These are phyloP conservation scores for Caenorhabditis sp. DNA, from an alignment of 2,888 invertebrate species.

Conservation along the genomic window DNA sequence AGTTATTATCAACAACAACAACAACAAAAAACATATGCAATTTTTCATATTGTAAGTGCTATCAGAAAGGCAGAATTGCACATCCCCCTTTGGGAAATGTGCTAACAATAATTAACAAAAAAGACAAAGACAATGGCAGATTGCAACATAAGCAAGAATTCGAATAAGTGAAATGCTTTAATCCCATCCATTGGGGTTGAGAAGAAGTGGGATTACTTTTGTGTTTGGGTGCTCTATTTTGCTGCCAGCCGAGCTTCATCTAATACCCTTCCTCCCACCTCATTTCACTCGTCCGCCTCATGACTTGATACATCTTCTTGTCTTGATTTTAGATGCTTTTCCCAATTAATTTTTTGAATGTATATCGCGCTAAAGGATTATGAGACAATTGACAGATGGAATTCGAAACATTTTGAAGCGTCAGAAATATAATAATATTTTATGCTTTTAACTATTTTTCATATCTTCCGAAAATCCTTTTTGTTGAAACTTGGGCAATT, in stretches of 20 bases:
- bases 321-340: not conserved
- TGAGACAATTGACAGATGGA: not conserved
- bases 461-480: no score
- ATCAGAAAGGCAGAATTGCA: no score
- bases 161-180: conserved; percentile 10
- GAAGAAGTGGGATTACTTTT: conserved; percentile 33
- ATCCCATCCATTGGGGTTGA: conserved; percentile 34
- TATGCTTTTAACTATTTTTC: no score
- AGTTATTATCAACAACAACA: not conserved
- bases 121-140: not conserved
- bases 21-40: no score
- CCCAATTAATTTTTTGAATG: not conserved
- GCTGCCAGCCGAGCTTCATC: conserved; percentile 23
- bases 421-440: no score
- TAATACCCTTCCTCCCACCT: conserved; percentile 21
- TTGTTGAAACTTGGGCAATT: no score
- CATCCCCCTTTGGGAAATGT: no score
- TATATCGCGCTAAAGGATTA: not conserved
- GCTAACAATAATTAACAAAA: not conserved
- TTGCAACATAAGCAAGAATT: not conserved
- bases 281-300: not conserved
- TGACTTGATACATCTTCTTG: not conserved
- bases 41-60: no score
- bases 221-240: not conserved
- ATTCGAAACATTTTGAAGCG: no score